Evolutionary conservation across 1,140 invertebrate genomes (phyloP).

Genomic region (Brachionus angularis): DNA sequence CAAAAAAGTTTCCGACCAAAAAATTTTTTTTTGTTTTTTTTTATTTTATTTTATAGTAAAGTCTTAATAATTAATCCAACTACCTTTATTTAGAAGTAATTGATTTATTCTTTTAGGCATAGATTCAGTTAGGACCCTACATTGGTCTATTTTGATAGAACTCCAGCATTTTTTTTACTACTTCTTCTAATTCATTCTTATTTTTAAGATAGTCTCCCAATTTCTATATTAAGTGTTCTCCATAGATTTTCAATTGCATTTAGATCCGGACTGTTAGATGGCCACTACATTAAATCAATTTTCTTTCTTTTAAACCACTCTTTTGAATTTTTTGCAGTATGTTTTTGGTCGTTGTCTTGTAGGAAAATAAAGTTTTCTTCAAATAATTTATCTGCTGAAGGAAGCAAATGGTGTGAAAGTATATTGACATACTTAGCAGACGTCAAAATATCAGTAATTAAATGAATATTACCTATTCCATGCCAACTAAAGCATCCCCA

Average conservation of each 20-base stretch:
- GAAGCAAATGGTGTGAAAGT: not conserved
- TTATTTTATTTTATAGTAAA: too few species aligned
- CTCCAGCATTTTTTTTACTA: not conserved
- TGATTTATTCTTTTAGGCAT: not conserved
- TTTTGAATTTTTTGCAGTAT: not conserved
- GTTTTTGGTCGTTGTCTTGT: conserved; percentile 18
- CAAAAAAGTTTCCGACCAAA: too few species aligned
- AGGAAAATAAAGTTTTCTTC: conserved; percentile 23
- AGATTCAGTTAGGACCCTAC: not conserved
- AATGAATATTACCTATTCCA: not conserved
- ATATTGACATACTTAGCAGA: not conserved
- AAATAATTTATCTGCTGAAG: not conserved
- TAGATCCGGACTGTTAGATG: conserved; percentile 9
- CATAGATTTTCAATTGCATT: conserved; percentile 37
- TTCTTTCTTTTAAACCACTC: conserved; percentile 13
- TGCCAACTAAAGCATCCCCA: not conserved
- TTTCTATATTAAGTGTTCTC: not conserved
- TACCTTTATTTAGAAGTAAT: too few species aligned
- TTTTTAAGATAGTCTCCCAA: not conserved
- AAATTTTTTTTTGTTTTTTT: too few species aligned
- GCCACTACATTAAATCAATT: not conserved
- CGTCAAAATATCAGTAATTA: not conserved
- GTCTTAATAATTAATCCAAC: too few species aligned
- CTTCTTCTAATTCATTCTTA: not conserved
- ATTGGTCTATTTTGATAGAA: not conserved